A percentile compares a stretch with the other conserved stretches of the same genome.
Conservation (phyloP, 2,888 invertebrate species). For the Venustoraphidia nigricollis region DNA sequence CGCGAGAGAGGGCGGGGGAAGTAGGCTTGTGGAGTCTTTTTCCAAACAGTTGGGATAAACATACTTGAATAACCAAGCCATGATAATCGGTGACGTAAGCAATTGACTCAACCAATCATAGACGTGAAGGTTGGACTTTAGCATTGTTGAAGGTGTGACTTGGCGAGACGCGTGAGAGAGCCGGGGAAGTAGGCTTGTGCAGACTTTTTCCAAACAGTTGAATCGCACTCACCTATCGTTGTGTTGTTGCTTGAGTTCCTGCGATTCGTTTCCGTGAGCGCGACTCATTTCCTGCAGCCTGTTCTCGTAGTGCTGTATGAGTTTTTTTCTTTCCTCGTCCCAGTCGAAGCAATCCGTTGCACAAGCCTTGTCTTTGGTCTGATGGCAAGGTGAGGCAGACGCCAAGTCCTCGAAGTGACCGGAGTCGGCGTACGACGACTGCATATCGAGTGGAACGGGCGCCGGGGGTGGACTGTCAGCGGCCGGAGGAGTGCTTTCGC, state of each 20-base stretch:
- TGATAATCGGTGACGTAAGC: no score
- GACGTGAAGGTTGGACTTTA: no score
- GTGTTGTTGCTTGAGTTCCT: conserved; percentile 60
- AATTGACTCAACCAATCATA: no score
- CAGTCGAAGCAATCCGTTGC: conserved; percentile 30
- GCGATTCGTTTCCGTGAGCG: conserved; percentile 46
- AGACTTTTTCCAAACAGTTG: neutral
- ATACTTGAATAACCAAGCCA: no score
- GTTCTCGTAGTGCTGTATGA: conserved; percentile 57
- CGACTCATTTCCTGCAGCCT: conserved; percentile 60
- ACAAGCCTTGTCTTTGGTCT: conserved; percentile 37
- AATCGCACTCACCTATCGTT: conserved; percentile 43
- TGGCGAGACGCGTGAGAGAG: no score
- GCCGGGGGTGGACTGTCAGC: conserved; percentile 20
- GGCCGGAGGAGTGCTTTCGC: conserved; percentile 41
- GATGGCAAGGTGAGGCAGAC: conserved; percentile 13
- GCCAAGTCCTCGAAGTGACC: conserved; percentile 65
- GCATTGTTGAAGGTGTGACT: no score
- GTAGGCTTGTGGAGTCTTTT: no score
- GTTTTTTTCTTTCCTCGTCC: conserved; percentile 48
- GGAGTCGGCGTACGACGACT: conserved; percentile 68
- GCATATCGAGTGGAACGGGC: conserved; percentile 36
- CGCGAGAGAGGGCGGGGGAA: no score
- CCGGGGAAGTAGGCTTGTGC: no score
- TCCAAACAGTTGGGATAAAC: no score